Conservation (phyloP, 2,797 vertebrate species). For the Oreochromis mossambicus region DNA sequence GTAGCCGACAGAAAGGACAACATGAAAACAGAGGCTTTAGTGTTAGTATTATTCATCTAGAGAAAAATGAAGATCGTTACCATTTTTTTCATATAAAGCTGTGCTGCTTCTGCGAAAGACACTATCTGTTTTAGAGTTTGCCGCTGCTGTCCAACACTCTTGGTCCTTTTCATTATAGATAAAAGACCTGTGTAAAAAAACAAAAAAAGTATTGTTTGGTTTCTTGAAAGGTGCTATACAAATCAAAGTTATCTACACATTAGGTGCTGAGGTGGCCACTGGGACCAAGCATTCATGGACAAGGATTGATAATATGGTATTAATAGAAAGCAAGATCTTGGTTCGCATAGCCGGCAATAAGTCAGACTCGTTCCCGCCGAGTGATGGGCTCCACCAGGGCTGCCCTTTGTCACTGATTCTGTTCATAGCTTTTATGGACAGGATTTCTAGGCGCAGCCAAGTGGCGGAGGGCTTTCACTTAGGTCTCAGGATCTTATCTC, state of each 20-base stretch:
- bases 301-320: neutral
- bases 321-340: neutral
- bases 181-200: conserved; percentile 78
- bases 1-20: neutral
- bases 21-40: neutral
- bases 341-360: too few relatives aligned
- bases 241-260: neutral
- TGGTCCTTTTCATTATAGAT: conserved; percentile 85
- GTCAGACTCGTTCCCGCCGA: too few relatives aligned
- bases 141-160: conserved; percentile 78
- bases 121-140: conserved; percentile 80
- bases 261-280: neutral
- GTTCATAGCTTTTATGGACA: too few relatives aligned
- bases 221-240: neutral
- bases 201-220: neutral
- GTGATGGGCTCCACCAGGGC: too few relatives aligned
- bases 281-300: neutral
- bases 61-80: conserved; percentile 51
- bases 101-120: conserved; percentile 77
- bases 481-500: too few relatives aligned
- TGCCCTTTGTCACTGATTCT: too few relatives aligned
- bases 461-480: too few relatives aligned
- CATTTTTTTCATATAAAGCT: conserved; percentile 85
- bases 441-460: too few relatives aligned
- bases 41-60: neutral